Conservation (phyloP, 2,113 vertebrate species). For the Gopherus evgoodei region DNA sequence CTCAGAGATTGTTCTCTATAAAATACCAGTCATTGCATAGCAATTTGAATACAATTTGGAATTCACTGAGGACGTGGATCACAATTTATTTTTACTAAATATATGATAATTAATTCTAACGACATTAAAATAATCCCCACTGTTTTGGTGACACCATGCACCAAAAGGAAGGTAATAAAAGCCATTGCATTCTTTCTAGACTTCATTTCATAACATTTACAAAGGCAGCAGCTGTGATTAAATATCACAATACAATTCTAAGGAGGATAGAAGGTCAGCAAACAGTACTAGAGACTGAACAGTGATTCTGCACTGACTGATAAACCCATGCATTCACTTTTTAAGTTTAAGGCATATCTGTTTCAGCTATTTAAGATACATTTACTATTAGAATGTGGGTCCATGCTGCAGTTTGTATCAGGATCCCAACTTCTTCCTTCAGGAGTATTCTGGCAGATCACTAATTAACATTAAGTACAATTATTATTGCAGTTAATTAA, state of each 20-base stretch:
- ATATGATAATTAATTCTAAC: conserved; percentile 73
- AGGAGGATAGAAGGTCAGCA: neutral
- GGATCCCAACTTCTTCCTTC: neutral
- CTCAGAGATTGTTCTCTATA: neutral
- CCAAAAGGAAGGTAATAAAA: conserved; percentile 39
- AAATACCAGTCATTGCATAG: conserved; percentile 10
- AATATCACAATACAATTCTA: conserved; percentile 7
- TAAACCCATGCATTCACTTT: neutral
- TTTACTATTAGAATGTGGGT: neutral
- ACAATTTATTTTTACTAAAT: conserved; percentile 51
- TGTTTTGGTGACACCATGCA: conserved; percentile 34
- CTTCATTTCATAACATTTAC: conserved; percentile 27
- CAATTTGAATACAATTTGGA: conserved; percentile 29
- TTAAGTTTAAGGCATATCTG: neutral
- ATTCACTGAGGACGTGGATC: conserved; percentile 36
- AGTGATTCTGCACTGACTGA: neutral
- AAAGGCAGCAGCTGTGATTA: neutral
- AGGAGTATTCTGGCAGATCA: neutral
- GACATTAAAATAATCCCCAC: conserved; percentile 42
- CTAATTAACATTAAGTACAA: neutral
- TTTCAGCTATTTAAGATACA: neutral
- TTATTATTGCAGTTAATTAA: neutral
- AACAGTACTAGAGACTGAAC: neutral
- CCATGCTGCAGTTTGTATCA: neutral
- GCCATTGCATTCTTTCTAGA: neutral